Evolutionary conservation across 2,113 vertebrate species (phyloP), one percentile per base, ranked within the genome.

Genomic region (Lasiurus cinereus): DNA sequence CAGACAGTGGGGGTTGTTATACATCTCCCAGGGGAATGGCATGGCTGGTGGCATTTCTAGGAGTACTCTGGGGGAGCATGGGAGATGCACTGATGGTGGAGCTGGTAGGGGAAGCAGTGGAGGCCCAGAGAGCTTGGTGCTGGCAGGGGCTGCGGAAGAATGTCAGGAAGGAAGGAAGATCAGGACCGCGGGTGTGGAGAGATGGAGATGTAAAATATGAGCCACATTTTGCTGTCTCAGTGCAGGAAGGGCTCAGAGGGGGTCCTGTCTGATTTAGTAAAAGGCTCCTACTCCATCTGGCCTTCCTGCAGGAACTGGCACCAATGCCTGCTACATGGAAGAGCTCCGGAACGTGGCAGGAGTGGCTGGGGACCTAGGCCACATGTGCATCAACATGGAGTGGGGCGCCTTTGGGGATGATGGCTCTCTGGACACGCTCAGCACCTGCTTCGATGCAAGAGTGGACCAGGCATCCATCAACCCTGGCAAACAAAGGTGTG

Each of bases 301-400:
- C 83, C 50, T 78, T 56, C 76, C 67, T 5, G 0, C 91, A 98
- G 98, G 98, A 64, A 99, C 98, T 0, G 98, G 98, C 43, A 98
- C 98, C 90, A 99, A 99, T 0, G 97, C 98, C 89, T 99, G 98
- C 93, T 99, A 98, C 96, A 99, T 99, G 98, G 98, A 99, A 36
- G 98, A 99, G 93, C 98, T 98, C 95, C 78, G 0, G 77, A 98
- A 99, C 0, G 97, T 99, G 92, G 97, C 96, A 5, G 62, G 95
- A 0, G 93, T 98, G 85, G 85, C 97, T 0, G 98, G 98, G 0
- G 67, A 98, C 0, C 46, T 96, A 1, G 98, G 98, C 52, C 96
- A 39, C 56, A 98, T 99, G 98, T 99, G 98, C 96, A 97, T 98
- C 95, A 98, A 99, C 94, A 99, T 97, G 98, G 98, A 99, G 76